Evolutionary conservation across 1,140 invertebrate species (phyloP).

Genomic region (Hestina assimilis): DNA sequence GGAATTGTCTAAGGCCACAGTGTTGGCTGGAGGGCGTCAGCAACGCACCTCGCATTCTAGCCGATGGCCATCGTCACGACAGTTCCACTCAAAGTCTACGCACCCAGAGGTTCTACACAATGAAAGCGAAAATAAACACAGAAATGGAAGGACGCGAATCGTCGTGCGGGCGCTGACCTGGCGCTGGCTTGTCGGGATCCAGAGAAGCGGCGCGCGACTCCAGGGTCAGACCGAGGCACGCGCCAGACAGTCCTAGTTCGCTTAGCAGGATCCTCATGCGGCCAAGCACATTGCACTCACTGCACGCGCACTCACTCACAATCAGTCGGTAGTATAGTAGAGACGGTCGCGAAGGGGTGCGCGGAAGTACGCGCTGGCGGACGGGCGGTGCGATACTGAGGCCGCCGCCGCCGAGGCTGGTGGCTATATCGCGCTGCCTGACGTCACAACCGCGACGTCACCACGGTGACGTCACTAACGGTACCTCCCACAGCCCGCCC

Average conservation of each 20-base stretch:
- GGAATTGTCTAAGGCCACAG: constrained; percentile 73
- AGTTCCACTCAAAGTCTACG: constrained; percentile 74
- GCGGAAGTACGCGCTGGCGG: constrained; percentile 65
- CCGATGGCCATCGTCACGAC: constrained; percentile 76
- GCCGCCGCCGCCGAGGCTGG: constrained; percentile 72
- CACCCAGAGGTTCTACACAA: constrained; percentile 75
- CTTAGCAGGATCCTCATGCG: constrained; percentile 79
- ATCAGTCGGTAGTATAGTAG: constrained; percentile 55
- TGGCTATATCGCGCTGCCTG: constrained; percentile 75
- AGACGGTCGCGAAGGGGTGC: constrained; percentile 53
- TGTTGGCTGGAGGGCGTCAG: constrained; percentile 74
- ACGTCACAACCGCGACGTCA: constrained; percentile 76
- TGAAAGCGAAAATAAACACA: constrained; percentile 77
- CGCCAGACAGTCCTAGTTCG: constrained; percentile 77
- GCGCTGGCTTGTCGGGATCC: constrained; percentile 75
- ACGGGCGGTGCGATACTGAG: constrained; percentile 77
- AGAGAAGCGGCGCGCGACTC: constrained; percentile 71
- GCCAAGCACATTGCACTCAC: constrained; percentile 75
- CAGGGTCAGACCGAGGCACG: constrained; percentile 74
- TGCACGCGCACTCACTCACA: constrained; percentile 74
- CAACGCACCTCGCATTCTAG: constrained; percentile 77
- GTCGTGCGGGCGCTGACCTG: constrained; percentile 75
- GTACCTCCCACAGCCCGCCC: constrained; percentile 75
- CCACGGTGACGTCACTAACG: constrained; percentile 73
- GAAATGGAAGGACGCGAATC: constrained; percentile 61